Evolutionary conservation across 2,797 vertebrate species (phyloP).

Genomic region (Chelidonichthys spinosus): DNA sequence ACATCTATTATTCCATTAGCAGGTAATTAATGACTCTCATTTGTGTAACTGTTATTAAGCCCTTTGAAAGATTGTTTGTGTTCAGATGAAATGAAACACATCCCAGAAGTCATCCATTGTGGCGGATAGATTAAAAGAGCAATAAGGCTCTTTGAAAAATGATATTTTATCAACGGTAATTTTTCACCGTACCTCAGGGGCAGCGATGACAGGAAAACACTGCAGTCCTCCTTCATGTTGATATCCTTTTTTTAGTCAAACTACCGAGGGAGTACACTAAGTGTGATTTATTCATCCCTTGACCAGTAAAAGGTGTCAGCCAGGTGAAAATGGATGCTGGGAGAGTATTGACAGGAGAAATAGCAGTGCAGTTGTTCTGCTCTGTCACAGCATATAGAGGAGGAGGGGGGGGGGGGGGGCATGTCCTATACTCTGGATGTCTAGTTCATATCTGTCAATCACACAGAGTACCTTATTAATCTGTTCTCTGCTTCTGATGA

Average conservation of each 20-base stretch:
- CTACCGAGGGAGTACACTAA: slow-evolving; percentile 91
- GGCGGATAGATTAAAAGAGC: slow-evolving; percentile 94
- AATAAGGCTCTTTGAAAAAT: slow-evolving; percentile 97
- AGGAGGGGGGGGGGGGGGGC: slow-evolving; percentile 19
- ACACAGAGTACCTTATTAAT: slow-evolving; percentile 1
- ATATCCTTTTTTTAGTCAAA: slow-evolving; percentile 91
- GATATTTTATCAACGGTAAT: slow-evolving; percentile 96
- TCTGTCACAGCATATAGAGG: slow-evolving; percentile 73
- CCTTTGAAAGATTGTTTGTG: slow-evolving; percentile 91
- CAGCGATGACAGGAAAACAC: slow-evolving; percentile 92
- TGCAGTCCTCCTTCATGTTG: slow-evolving; percentile 96
- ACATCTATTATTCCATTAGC: slow-evolving; percentile 94
- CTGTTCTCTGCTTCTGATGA: slow-evolving; percentile 4
- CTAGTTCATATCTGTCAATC: slow-evolving; percentile 56
- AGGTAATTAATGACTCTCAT: slow-evolving; percentile 93
- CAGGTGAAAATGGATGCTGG: slow-evolving; percentile 91
- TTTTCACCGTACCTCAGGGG: slow-evolving; percentile 94
- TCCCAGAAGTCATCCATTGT: slow-evolving; percentile 92
- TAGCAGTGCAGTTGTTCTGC: slow-evolving; percentile 82
- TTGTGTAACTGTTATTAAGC: slow-evolving; percentile 93
- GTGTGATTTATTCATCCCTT: slow-evolving; percentile 98
- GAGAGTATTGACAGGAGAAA: slow-evolving; percentile 87
- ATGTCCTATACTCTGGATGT: slow-evolving; percentile 58
- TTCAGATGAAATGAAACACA: slow-evolving; percentile 91
- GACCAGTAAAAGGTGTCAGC: slow-evolving; percentile 91